A percentile compares a stretch with the other conserved stretches of the same genome.
phyloP scores from a whole-genome alignment of 2,888 invertebrate species.

The Lutraria lutraria region DNA sequence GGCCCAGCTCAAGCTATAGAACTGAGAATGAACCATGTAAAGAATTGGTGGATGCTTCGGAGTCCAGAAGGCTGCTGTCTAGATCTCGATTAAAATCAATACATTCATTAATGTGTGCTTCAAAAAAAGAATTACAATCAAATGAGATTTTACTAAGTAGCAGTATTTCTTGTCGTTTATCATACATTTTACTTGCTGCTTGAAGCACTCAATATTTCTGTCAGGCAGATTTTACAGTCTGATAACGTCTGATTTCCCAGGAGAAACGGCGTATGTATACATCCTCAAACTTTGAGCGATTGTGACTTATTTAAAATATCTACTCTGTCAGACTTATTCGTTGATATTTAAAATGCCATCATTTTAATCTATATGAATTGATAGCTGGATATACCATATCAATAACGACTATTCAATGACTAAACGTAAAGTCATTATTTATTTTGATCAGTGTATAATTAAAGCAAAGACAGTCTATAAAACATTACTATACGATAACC shows the following conservation, averaged over 20 bases:
- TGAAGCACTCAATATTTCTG: neutral
- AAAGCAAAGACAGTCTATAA: neutral
- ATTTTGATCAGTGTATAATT: slow-evolving; percentile 6
- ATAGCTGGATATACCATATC: neutral
- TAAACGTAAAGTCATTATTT: neutral
- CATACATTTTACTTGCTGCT: neutral
- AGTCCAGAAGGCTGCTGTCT: no score
- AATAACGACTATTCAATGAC: neutral
- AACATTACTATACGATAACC: neutral
- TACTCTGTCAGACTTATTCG: neutral
- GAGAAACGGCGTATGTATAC: neutral
- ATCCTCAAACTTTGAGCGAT: neutral
- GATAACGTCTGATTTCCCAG: neutral
- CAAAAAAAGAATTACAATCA: no score
- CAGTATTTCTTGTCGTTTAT: neutral
- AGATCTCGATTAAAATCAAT: no score
- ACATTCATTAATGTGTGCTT: no score
- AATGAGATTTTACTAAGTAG: neutral
- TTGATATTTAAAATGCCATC: neutral
- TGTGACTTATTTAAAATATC: neutral
- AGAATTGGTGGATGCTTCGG: no score
- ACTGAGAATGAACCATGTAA: no score
- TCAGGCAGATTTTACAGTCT: neutral
- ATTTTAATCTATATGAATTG: neutral
- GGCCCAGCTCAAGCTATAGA: no score